phyloP scores from a whole-genome alignment of 2,797 vertebrate species.

The Neosalanx taihuensis region DNA sequence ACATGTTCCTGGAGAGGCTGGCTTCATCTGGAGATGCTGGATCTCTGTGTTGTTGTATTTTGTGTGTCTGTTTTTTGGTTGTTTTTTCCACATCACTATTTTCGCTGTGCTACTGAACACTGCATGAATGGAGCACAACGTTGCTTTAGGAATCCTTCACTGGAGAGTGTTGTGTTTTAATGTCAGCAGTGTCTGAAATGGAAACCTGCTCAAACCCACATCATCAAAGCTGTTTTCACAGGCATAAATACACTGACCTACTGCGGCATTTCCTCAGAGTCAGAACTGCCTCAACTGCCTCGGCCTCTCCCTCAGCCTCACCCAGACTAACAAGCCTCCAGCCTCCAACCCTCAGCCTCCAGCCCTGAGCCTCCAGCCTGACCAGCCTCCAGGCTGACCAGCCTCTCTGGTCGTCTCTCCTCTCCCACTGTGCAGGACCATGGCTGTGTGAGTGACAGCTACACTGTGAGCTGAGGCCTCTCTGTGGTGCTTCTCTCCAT shows the following conservation, averaged over 20 bases:
- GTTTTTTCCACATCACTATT: no score
- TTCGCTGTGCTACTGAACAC: background rate
- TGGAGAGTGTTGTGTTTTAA: no score
- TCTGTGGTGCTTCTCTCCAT: conserved; percentile 76
- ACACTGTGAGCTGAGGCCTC: conserved; percentile 66
- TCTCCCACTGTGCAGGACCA: conserved; percentile 56
- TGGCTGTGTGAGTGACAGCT: conserved; percentile 75
- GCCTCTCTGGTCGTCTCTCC: background rate
- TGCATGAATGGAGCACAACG: no score
- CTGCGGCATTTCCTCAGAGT: background rate
- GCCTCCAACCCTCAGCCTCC: no score
- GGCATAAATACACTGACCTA: background rate
- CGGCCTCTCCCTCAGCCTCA: no score
- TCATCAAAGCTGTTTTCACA: background rate
- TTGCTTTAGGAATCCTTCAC: no score
- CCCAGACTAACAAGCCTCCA: no score
- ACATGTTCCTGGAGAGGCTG: conserved; percentile 20
- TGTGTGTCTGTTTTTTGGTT: background rate
- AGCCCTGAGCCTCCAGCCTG: no score
- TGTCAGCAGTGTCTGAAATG: background rate
- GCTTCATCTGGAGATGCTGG: background rate
- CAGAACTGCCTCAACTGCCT: no score
- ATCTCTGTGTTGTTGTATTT: conserved; percentile 2
- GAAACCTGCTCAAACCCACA: background rate
- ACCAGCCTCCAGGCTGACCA: conserved; percentile 24